Base-by-base conservation (phyloP, 2,888 invertebrate genomes). In the Nephrocerus scutellatus region DNA sequence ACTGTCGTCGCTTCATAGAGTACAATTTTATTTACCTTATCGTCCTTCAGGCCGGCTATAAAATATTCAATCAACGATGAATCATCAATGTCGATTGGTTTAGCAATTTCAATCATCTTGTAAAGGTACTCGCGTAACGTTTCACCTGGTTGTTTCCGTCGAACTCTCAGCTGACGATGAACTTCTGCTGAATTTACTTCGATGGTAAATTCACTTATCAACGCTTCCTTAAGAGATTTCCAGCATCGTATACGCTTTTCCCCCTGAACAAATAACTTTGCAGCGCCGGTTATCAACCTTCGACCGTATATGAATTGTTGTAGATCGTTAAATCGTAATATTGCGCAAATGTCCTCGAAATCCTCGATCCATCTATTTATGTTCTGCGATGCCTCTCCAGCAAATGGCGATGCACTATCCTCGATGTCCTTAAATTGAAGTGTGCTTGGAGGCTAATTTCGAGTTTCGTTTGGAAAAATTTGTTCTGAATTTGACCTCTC, bases 61-160 rank as follows among this genome's bases (percentile, higher is more conserved):
- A 44, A 42, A 19, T 44, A 44, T 29, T 40, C 30, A 10, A 44
- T 38, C 6, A 44, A 5, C 3, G 40, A 40, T 8, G 36, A 40
- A 6, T 42, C 44, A 18, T 44, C 43, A 3, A 44, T 22, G 8
- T 13, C 2, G n/a, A 39, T 40, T 4, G 43, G 22, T 8, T 36
- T 43, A 2, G 46, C 40, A 4, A 36, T 43, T 4, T 37, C 40
- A 5, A 39, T 36, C 29, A 43, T 18, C 13, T 39, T 32, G 12
- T 41, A 44, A 1, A 41, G 19, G 15, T 39, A 42, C 9, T 45
- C 45, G 3, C 33, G 32, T 8, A 39, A 10, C 6, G 30, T 33
- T 6, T 41, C 41, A 8, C 15, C 14, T 7, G 4, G 4, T 8
- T 40, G 39, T 28, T 36, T 43, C 6, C 36, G 28, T 29, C 39